phyloP scores from a whole-genome alignment of 2,113 vertebrate genomes.

The Cebus imitator region DNA sequence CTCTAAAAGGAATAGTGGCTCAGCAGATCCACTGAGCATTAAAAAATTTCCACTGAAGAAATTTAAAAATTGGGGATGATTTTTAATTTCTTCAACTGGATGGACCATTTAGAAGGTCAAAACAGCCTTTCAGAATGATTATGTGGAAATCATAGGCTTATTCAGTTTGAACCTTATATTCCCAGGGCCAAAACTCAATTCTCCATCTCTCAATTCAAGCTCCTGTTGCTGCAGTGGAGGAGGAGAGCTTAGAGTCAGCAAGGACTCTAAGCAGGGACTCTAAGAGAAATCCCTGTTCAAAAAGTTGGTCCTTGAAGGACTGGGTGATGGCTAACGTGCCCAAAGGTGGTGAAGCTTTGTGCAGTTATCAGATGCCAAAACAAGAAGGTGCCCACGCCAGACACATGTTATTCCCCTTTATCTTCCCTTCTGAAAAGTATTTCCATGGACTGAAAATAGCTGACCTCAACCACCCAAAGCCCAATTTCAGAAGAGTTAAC shows the following conservation, averaged over 20 bases:
- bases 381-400: background rate
- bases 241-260: no score
- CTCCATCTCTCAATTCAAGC: slow-evolving; percentile 1
- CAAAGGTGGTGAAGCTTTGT: background rate
- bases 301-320: slow-evolving; percentile 3
- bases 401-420: background rate
- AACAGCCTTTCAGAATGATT: slow-evolving; percentile 28
- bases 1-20: slow-evolving; percentile 19
- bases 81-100: slow-evolving; percentile 26
- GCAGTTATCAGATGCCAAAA: slow-evolving; percentile 34
- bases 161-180: slow-evolving; percentile 14
- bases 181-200: background rate
- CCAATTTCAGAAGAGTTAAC: slow-evolving; percentile 29
- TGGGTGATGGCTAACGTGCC: background rate
- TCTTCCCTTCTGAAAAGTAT: background rate
- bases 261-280: background rate
- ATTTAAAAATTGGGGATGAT: slow-evolving; percentile 29
- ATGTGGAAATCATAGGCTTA: background rate
- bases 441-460: slow-evolving; percentile 7
- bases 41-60: background rate
- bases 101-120: slow-evolving; percentile 26
- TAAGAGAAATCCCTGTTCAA: slow-evolving; percentile 15
- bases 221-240: background rate
- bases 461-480: slow-evolving; percentile 6
- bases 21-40: background rate